A percentile compares a stretch with the other conserved stretches of the same genome.
These are phyloP conservation scores for Trisateles emortualis DNA, from an alignment of 2,888 invertebrate species.

Conservation along the genomic window DNA sequence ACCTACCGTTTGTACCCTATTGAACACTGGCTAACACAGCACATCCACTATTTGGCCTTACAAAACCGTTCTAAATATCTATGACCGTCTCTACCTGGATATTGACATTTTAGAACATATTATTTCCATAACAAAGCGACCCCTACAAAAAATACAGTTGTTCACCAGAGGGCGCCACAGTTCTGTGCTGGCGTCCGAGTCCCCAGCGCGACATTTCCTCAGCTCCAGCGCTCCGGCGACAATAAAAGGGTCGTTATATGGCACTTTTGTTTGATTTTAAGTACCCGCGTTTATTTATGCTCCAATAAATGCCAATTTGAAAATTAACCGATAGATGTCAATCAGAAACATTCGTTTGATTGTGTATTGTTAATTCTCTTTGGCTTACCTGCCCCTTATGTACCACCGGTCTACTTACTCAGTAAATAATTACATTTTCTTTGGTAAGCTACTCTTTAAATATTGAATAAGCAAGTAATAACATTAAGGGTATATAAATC, in stretches of 20 bases:
- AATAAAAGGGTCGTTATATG: neutral
- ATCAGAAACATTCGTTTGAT: neutral
- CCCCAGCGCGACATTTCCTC: neutral
- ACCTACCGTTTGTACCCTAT: too few species aligned
- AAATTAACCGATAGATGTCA: constrained; percentile 1
- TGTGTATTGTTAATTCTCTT: neutral
- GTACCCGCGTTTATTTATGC: neutral
- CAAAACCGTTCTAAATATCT: neutral
- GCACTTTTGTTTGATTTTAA: neutral
- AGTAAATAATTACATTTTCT: too few species aligned
- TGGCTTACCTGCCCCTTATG: too few species aligned
- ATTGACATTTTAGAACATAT: constrained; percentile 13
- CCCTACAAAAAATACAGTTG: constrained; percentile 8
- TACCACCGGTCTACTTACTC: too few species aligned
- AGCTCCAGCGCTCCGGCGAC: too few species aligned
- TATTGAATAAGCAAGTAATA: too few species aligned
- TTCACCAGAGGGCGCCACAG: constrained; percentile 7
- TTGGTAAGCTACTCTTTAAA: too few species aligned
- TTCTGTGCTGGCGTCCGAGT: neutral
- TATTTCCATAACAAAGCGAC: constrained; percentile 17
- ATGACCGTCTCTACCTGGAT: neutral
- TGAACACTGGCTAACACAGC: neutral
- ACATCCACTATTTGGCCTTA: too few species aligned
- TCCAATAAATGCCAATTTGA: neutral
- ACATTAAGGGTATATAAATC: too few species aligned